Evolutionary conservation across 2,888 invertebrate species (phyloP), one percentile per base, ranked within the genome.

Genomic region (Isotomurus palustris): DNA sequence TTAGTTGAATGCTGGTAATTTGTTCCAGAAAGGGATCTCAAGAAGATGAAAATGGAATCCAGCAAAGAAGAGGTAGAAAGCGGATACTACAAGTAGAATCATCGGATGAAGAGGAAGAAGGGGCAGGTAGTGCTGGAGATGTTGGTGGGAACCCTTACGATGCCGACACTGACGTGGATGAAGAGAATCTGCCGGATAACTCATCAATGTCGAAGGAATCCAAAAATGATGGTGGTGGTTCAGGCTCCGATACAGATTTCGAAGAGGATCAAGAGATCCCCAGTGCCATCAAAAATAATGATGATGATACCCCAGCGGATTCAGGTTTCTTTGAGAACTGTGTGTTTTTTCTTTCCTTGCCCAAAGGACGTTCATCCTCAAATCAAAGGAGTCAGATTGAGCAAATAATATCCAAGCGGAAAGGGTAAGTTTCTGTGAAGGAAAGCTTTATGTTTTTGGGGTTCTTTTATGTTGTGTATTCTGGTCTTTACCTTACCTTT

Each of bases 151-250:
- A 53, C 17, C 58, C 52, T 3, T 66, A 64, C 41, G 50, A 56
- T 24, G 64, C 56, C 6, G 64, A 62, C 40, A 67, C 67, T 14
- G 67, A 67, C 47, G 58, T 67, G 8, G 66, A 67, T 52, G 62
- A 67, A 47, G 61, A 63, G 35, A 49, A 25, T 29, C 44, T 56
- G 3, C 51, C 55, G 2, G 54, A 58, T 38, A 22, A 48, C 17
- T 47, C 56, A 22, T 56, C 59, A 19, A 8, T 44, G 27, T 4
- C 47, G 6, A 29, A 47, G 28, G 22, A 28, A 32, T 12, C 49
- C 19, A 49, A 32, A 10, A 35, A 21, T 17, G 32, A 49, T 19
- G 44, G 17, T 14, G 32, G 32, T 14, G 14, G 32, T 32, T 10
- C 8, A 10, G 8, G 8, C 14, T 10, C 44, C 8, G 24, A 6